Base-by-base conservation (phyloP, 2,797 vertebrate species). In the Sparus aurata region DNA sequence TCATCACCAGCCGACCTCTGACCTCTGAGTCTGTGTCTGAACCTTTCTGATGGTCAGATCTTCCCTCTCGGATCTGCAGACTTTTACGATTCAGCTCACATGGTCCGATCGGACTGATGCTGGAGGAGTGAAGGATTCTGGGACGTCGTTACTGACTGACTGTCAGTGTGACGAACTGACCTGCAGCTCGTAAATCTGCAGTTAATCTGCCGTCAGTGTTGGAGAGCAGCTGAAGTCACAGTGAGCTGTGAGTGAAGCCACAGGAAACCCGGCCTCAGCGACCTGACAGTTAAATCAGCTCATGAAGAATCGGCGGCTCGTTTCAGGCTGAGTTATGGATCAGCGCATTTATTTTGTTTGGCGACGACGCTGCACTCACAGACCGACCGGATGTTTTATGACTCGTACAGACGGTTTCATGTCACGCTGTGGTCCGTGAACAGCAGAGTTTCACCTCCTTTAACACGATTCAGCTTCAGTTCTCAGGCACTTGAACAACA, bases 251-350 rank as follows among this genome's bases (percentile, higher is more conserved):
- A 10, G 30, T 18, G 46, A 45, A 57, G 38, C 71, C 45, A 18
- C 67, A 73, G 68, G 64, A 80, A 77, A 59, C 47, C 71, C 11
- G 55, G 30, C 25, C 45, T 46, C 0, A 7, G 20, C 23, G 18
- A 52, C 77, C 55, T 69, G 68, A 80, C 69, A 66, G 77, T 67
- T 73, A 67, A 67, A 70, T 66, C 69, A 74, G 75, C 60, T 17
- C 6, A 58, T 76, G 75, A 85, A 66, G 75, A 52, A 81, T 59
- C 20, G 15, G 54, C 27, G 22, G 52, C 62, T 78, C 23, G 8
- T 77, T 71, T 72, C 22, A 27, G 38, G 52, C 53, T 54, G 60
- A 73, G 17, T 72, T 73, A 68, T 63, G 55, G 20, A 27, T 50
- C 55, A 20, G 6, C 13, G 34, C 13, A 13, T 61, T 23, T 76